Evolutionary conservation across 2,888 invertebrate species (phyloP), one percentile per base, ranked within the genome.

Genomic region (Campoletis raptor): DNA sequence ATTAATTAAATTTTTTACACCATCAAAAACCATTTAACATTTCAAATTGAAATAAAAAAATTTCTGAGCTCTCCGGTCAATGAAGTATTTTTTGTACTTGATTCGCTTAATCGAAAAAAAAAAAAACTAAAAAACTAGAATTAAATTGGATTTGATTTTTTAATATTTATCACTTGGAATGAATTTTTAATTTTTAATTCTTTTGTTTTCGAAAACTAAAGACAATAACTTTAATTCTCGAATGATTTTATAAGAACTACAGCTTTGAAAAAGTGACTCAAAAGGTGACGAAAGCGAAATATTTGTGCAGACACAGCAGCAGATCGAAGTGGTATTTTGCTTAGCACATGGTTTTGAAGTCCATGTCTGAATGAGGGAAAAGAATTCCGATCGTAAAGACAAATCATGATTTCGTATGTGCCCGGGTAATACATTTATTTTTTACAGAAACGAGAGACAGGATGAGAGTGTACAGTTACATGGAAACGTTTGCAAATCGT

Each of bases 361-460:
- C 74, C 66, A 78, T 45, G 74, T 24, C 40, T 64, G 48, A 45
- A 83, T 64, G 54, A 54, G 12, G 24, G 48, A 36, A n/a, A 36
- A 57, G 66, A 21, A 67, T 67, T 18, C 12, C 37, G 36, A 72
- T 70, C 54, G 67, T 30, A 8, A 61, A 21, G 61, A 61, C 30
- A 66, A 24, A 5, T 30, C 4, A 7, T 18, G 10, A 64, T 30
- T 40, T 69, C 48, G 42, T 12, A 76, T 24, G 36, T 42, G 52
- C 42, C 66, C 64, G 67, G 82, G 85, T 72, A 86, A 87, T 85
- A 79, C 69, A 86, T 69, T 76, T 89, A 69, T 88, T 54, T 80
- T 88, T 86, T 83, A 83, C 61, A 90, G 92, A 91, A 92, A 92
- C 88, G 74, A 73, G 92, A 93, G 91, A 91, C 91, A 90, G 92